Evolutionary conservation across 2,113 vertebrate genomes (phyloP).

Genomic region (Diglossa brunneiventris): DNA sequence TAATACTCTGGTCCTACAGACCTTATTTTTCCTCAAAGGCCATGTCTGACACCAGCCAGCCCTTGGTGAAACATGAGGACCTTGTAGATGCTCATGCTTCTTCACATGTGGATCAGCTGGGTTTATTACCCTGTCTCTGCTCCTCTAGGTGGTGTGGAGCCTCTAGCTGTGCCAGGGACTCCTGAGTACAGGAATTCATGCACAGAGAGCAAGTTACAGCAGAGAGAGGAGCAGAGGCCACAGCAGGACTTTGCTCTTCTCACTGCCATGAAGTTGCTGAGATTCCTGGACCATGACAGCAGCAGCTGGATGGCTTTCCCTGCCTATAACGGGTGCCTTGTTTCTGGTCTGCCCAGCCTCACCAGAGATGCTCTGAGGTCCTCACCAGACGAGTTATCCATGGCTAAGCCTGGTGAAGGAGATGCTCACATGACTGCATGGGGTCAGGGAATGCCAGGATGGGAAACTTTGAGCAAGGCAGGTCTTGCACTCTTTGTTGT

Average conservation of each 20-base stretch:
- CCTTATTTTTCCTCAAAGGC: background rate
- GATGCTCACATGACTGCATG: fast-evolving
- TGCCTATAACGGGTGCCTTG: fast-evolving
- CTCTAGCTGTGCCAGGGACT: background rate
- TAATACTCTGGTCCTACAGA: background rate
- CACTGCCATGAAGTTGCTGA: background rate
- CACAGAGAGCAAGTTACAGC: background rate
- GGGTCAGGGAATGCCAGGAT: background rate
- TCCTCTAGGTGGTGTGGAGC: background rate
- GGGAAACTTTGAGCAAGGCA: background rate
- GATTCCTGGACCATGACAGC: background rate
- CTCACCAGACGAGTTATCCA: fast-evolving
- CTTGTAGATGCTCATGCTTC: background rate
- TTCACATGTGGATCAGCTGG: background rate
- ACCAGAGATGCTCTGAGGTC: background rate
- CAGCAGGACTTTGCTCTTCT: background rate
- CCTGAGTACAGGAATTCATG: background rate
- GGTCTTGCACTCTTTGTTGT: background rate
- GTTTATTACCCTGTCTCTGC: background rate
- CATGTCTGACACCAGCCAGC: background rate
- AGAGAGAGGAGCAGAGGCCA: background rate
- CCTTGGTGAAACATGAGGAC: background rate
- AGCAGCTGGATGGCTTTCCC: background rate
- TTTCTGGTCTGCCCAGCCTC: background rate
- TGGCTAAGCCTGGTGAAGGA: background rate